Evolutionary conservation across 1,140 invertebrate species (phyloP).

Genomic region (Drosophila carrolli): DNA sequence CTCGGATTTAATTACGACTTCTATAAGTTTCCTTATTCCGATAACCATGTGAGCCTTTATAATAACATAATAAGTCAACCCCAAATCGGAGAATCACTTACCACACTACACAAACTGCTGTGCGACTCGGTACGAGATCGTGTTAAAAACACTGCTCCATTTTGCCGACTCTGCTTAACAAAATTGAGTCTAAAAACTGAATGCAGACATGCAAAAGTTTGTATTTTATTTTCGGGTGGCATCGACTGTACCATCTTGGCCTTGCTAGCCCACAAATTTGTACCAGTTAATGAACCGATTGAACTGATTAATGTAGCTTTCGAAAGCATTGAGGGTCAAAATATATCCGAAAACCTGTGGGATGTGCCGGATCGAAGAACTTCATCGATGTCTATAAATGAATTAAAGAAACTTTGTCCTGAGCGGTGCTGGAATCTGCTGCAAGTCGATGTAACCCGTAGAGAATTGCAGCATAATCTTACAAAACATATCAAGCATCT

Average conservation of each 20-base stretch:
- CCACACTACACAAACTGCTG: conserved; percentile 86
- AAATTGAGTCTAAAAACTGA: not conserved
- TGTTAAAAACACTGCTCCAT: conserved; percentile 87
- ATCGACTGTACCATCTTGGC: conserved; percentile 97
- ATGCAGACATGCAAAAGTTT: conserved; percentile 91
- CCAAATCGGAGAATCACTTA: conserved; percentile 81
- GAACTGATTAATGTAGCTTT: conserved; percentile 99
- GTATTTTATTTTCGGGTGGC: conserved; percentile 97
- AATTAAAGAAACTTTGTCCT: conserved; percentile 90
- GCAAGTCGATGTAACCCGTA: conserved; percentile 90
- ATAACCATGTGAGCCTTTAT: conserved; percentile 20
- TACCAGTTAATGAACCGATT: conserved; percentile 90
- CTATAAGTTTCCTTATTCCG: conserved; percentile 55
- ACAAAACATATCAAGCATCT: conserved; percentile 89
- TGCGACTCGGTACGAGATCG: conserved; percentile 88
- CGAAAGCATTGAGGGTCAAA: conserved; percentile 83
- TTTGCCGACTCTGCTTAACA: conserved; percentile 87
- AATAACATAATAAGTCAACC: conserved; percentile 17
- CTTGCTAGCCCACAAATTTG: conserved; percentile 90
- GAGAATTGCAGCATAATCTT: conserved; percentile 88
- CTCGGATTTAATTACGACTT: conserved; percentile 63
- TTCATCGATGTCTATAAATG: conserved; percentile 89
- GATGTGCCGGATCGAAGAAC: conserved; percentile 92
- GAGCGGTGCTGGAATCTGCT: conserved; percentile 87
- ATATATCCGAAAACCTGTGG: conserved; percentile 31